Base-by-base conservation (phyloP, 2,797 vertebrate genomes). In the Meriones psammophilus region DNA sequence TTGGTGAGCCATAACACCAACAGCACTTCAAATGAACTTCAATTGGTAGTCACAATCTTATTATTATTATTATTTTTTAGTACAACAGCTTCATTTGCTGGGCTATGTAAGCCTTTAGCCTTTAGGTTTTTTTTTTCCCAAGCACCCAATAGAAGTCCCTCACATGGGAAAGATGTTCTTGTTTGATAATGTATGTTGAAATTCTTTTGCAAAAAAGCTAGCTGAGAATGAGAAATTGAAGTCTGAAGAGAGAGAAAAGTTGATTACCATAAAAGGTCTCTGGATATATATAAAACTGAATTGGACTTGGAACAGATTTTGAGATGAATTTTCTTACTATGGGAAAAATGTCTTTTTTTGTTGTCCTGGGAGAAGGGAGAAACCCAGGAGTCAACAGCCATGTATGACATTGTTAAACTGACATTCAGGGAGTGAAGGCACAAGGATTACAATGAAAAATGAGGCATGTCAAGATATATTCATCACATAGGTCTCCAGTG, bases 111-210 rank as follows among this genome's bases (percentile, higher is more conserved):
- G 14, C 66, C 46, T 71, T 56, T 36, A 71, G 46, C 8, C 20
- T 56, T 54, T 86, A 1, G 2, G 22, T 46, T 39, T 39, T 71
- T 20, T 56, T 86, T 86, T 24, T 1, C 84, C 33, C 54, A 54
- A 36, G 22, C 0, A 71, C 8, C 8, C 26, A 71, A 5, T 26
- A 56, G 84, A 71, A 87, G 33, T n/a, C 46, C 17, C 8, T 86
- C 33, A 36, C 4, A 17, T 56, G 33, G 50, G 2, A 3, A 71
- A 71, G 22, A 46, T 87, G 66, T 77, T 54, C 10, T 78, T 90
- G 39, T 92, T 91, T 69, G 69, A 78, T 90, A 92, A 12, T 86
- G 8, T 58, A 56, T 78, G 18, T 83, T 96, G 93, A 94, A 94
- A 86, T 94, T 17, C 54, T 89, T 73, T 33, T 88, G 9, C 15